phyloP scores from a whole-genome alignment of 2,797 vertebrate species.

The Sebastes steindachneri region DNA sequence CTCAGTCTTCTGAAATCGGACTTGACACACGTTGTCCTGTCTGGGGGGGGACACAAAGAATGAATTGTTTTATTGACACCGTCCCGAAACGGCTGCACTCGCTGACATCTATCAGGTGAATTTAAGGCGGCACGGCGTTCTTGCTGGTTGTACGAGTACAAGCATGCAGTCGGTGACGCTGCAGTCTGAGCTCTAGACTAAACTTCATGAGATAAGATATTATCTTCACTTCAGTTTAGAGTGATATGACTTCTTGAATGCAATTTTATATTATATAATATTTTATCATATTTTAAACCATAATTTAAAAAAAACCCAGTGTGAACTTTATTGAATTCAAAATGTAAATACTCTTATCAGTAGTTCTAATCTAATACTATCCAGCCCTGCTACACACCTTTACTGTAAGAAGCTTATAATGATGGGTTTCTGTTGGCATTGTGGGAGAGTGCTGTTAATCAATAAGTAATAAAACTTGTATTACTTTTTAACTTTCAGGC shows the following conservation, averaged over 20 bases:
- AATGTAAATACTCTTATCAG: too few species aligned
- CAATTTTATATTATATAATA: neutral
- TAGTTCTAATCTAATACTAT: too few species aligned
- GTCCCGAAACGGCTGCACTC: neutral
- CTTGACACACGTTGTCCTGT: slow-evolving; percentile 23
- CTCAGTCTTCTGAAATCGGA: slow-evolving; percentile 3
- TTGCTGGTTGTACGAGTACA: neutral
- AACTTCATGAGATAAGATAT: neutral
- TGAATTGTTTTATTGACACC: slow-evolving; percentile 30
- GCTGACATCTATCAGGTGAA: slow-evolving; percentile 30
- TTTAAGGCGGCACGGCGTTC: slow-evolving; percentile 2
- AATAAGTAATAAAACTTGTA: neutral
- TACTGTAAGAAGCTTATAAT: neutral
- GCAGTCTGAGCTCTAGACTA: neutral
- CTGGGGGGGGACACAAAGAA: neutral
- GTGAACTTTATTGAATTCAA: neutral
- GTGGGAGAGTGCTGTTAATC: neutral
- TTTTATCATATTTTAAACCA: neutral
- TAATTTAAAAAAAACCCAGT: neutral
- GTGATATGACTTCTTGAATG: neutral
- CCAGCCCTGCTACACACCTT: neutral
- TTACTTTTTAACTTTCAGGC: neutral
- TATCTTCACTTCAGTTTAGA: neutral
- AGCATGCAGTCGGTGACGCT: neutral
- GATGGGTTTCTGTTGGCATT: neutral